These are phyloP conservation scores for Lepisosteus osseus DNA, from an alignment of 2,113 vertebrate species.

Conservation along the genomic window DNA sequence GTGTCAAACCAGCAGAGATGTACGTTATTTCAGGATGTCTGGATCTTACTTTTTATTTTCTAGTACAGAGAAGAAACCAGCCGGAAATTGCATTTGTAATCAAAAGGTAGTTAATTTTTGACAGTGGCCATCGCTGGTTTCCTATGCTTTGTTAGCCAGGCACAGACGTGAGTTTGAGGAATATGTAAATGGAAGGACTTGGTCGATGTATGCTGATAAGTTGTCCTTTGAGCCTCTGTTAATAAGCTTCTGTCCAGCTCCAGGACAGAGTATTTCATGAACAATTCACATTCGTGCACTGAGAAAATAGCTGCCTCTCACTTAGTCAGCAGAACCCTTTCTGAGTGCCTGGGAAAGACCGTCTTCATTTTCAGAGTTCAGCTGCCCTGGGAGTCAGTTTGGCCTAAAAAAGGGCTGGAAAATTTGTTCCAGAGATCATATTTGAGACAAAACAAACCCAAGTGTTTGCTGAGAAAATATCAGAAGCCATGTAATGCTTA, in stretches of 20 bases:
- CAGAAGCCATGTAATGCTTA: not conserved
- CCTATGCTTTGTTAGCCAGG: too few species aligned
- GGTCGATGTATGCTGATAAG: not conserved
- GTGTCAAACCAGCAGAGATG: too few species aligned
- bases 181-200: not conserved
- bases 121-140: too few species aligned
- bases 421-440: conserved; percentile 28
- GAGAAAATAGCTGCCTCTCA: too few species aligned
- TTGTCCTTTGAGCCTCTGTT: not conserved
- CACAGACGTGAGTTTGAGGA: too few species aligned
- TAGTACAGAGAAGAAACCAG: not conserved
- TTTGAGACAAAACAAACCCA: conserved; percentile 38
- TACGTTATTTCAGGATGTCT: not conserved
- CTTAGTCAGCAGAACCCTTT: too few species aligned
- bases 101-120: too few species aligned
- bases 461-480: conserved; percentile 12
- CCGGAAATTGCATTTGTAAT: too few species aligned
- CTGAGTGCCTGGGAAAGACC: conserved; percentile 1
- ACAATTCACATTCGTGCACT: too few species aligned
- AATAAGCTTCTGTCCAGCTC: too few species aligned
- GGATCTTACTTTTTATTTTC: not conserved
- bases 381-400: conserved; percentile 28
- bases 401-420: conserved; percentile 21
- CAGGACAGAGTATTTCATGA: too few species aligned
- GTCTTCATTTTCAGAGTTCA: conserved; percentile 16